phyloP scores from a whole-genome alignment of 2,888 invertebrate species.

The Apodemia mormo region DNA sequence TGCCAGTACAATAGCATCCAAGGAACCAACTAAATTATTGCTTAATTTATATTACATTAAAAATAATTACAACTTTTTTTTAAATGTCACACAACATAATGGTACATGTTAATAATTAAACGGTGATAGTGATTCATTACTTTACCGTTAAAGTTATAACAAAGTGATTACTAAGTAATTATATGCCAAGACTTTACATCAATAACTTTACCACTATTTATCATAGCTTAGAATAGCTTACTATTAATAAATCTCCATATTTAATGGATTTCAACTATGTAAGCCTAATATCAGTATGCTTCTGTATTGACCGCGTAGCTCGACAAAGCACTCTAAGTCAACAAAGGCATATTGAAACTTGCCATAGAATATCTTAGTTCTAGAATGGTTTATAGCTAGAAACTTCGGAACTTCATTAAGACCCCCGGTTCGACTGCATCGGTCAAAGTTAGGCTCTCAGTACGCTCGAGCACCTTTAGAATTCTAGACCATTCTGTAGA shows the following conservation, averaged over 20 bases:
- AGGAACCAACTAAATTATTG: no score
- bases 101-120: background rate
- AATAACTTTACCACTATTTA: slow-evolving; percentile 3
- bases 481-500: background rate
- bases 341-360: slow-evolving; percentile 46
- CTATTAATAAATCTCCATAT: slow-evolving; percentile 3
- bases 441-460: slow-evolving; percentile 61
- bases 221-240: slow-evolving; percentile 15
- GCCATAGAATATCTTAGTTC: slow-evolving; percentile 41
- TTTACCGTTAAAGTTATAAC: background rate
- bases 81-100: no score
- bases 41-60: no score
- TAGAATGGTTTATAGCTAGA: slow-evolving; percentile 44
- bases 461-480: slow-evolving; percentile 53
- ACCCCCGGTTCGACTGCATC: slow-evolving; percentile 63
- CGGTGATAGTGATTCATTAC: background rate
- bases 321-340: slow-evolving; percentile 36
- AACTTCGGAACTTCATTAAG: slow-evolving; percentile 73
- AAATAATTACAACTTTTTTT: no score
- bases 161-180: slow-evolving; percentile 5
- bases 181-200: background rate
- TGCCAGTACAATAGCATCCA: no score
- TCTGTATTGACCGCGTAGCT: slow-evolving; percentile 47
- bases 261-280: slow-evolving; percentile 24
- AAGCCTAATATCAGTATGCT: slow-evolving; percentile 4